phyloP scores from a whole-genome alignment of 2,888 invertebrate genomes.

The Leptopilina syphax region DNA sequence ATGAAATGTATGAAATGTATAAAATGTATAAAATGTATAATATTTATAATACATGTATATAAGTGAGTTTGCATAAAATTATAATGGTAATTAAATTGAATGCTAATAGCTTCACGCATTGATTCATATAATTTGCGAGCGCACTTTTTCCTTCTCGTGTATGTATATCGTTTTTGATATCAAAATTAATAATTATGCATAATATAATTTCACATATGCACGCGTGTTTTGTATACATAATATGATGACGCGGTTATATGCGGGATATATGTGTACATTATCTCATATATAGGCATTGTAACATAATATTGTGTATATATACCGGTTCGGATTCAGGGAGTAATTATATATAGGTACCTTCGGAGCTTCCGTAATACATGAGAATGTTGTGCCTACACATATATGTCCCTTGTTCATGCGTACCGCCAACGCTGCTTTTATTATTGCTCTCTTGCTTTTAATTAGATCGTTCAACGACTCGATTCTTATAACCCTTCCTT shows the following conservation, averaged over 20 bases:
- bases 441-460: constrained; percentile 20
- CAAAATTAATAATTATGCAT: constrained; percentile 39
- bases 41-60: too few species aligned
- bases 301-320: constrained; percentile 8
- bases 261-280: not conserved
- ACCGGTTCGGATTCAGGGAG: constrained; percentile 33
- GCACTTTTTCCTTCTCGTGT: constrained; percentile 8
- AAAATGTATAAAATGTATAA: too few species aligned
- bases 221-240: constrained; percentile 2
- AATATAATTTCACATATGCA: not conserved
- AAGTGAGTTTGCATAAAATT: constrained; percentile 13
- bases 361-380: constrained; percentile 25
- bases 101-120: constrained; percentile 23
- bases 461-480: constrained; percentile 36
- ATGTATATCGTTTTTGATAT: constrained; percentile 24
- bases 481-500: constrained; percentile 22
- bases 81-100: constrained; percentile 23
- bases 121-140: constrained; percentile 28
- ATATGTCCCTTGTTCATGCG: constrained; percentile 10
- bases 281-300: constrained; percentile 7
- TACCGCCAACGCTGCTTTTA: constrained; percentile 28
- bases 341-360: constrained; percentile 30
- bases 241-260: not conserved
- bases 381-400: constrained; percentile 20
- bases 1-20: too few species aligned